Evolutionary conservation across 2,888 invertebrate species (phyloP), one percentile per base, ranked within the genome.

Genomic region (Agriopis aurantiaria): DNA sequence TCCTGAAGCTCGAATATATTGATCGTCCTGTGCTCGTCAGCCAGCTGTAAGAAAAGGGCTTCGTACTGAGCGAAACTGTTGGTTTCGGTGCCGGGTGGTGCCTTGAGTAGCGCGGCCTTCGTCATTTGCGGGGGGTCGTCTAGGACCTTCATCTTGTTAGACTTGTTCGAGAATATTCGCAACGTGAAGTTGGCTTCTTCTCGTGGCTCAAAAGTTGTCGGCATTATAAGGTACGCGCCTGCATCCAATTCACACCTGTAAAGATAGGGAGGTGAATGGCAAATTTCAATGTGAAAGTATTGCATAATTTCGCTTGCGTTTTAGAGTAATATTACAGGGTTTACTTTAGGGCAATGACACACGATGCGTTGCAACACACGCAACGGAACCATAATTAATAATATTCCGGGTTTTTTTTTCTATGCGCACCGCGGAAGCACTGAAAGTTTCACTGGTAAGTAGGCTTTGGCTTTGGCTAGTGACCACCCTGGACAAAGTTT

Each of bases 1-100:
- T 98, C 98, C 88, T 98, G 98, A 7, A 98, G 93, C 86, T 98
- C 98, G 84, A 98, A 98, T 5, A 98, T 97, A 82, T 98, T 98
- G 41, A 98, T 97, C 0, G 98, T 97, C 82, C 96, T 95, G 84
- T 98, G 98, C 84, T 98, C 98, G 86, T 98, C 98, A 0, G 98
- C 98, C 73, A 98, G 88, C 84, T 98, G 98, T 71, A 98, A 93
- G 85, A 98, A 98, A 3, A 98, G 97, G 0, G 97, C 97, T 85
- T 98, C 98, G 86, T 98, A 98, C 84, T 98, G 98, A 60, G 96
- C 95, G 80, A 97, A 97, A 79, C 96, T 96, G 85, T 96, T 97
- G 0, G 96, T 95, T 75, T 97, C 96, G 10, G 96, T 91, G 0
- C 96, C 93, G 0, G 96, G 95, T 0, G 97, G 97, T 0, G 97